Evolutionary conservation across 1,140 invertebrate species (phyloP), one percentile per base, ranked within the genome.

Genomic region (Hyposmocoma kahamanoa): DNA sequence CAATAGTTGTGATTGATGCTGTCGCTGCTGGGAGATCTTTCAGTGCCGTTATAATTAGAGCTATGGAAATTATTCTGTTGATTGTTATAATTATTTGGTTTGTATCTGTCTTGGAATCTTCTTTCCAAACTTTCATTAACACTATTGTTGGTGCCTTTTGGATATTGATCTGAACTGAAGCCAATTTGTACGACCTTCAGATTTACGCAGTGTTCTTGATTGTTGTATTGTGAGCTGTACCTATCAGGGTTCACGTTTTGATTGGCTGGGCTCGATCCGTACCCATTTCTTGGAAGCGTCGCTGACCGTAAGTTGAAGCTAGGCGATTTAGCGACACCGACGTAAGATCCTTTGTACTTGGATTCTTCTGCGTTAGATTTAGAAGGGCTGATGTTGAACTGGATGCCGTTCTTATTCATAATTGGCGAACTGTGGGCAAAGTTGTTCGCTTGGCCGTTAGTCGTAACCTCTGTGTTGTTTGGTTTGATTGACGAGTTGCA

Each of bases 251-350:
- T 84, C 3, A 84, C 78, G 69, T 84, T 86, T 38, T 82, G 82
- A 38, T 73, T 73, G 17, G 64, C 56, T 72, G 56, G 47, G 67
- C 86, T 70, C 59, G 89, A 64, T 54, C 83, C 58, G 57, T 91
- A 92, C 32, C 91, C 90, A 58, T 93, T 93, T 34, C 92, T 87
- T 0, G 92, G 92, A 21, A 93, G 65, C 6, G 92, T 94, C 1
- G 91, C 89, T 1, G 92, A 91, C 22, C 91, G 71, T 5, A 89
- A 66, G n/a, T 90, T 90, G 47, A 86, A 84, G 51, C 79, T 85
- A 0, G 88, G 88, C 5, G 87, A 88, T 51, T 87, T 87, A 1
- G 82, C 60, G 5, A 84, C 68, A 15, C 70, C 57, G 13, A 67
- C 63, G 46, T 74, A 82, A 5, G 71, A 58, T 38, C 68, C 70